A percentile compares a stretch with the other conserved stretches of the same genome.
Evolutionary conservation across 2,888 invertebrate genomes (phyloP).

Genomic region (Netelia virgata): DNA sequence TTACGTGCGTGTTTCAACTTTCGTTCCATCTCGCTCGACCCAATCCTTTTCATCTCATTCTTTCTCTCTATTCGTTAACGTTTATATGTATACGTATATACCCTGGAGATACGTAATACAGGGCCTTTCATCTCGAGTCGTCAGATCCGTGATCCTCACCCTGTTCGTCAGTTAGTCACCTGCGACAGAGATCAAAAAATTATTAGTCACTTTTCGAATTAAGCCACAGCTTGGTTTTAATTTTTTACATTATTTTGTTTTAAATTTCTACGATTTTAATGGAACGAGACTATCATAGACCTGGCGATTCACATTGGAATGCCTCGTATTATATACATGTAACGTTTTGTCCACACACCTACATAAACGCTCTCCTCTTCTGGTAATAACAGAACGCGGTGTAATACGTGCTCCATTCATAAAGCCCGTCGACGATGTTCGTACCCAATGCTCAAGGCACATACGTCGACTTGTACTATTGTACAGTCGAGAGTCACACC

Average conservation of each 20-base stretch:
- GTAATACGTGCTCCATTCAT: conserved; percentile 73
- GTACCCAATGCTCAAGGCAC: conserved; percentile 59
- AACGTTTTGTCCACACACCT: conserved; percentile 11
- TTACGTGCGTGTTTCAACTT: conserved; percentile 20
- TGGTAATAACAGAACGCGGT: conserved; percentile 65
- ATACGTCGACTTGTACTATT: conserved; percentile 40
- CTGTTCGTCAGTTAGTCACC: no score
- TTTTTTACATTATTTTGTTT: neutral
- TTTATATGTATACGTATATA: conserved; percentile 2
- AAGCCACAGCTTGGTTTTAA: neutral
- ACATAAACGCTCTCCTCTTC: conserved; percentile 55
- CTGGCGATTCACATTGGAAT: neutral
- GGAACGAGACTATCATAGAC: neutral
- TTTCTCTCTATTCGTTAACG: conserved; percentile 18
- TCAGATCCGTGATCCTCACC: neutral
- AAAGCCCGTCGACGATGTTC: conserved; percentile 46
- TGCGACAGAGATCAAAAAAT: no score
- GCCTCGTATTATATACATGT: conserved; percentile 3
- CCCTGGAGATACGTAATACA: neutral
- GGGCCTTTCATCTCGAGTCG: conserved; percentile 12
- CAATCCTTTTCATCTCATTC: conserved; percentile 57
- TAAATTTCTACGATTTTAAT: neutral
- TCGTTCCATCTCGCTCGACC: conserved; percentile 43
- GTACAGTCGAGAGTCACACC: conserved; percentile 64
- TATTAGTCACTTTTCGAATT: no score